phyloP scores from a whole-genome alignment of 2,888 invertebrate species.

The Encarsia formosa region DNA sequence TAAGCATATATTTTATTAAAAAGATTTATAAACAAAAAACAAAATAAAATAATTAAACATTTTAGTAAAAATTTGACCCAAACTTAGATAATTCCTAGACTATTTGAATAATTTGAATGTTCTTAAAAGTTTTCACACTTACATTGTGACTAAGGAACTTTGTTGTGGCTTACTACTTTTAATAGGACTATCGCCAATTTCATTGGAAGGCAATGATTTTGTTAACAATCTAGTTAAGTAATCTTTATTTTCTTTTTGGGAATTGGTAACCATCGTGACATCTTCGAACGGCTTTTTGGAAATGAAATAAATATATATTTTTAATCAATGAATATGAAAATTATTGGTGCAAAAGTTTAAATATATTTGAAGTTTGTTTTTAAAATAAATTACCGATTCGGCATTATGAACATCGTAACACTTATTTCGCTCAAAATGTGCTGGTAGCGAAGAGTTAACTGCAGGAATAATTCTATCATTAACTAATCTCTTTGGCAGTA shows the following conservation, averaged over 20 bases:
- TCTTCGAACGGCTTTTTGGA: conserved; percentile 8
- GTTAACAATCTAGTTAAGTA: conserved; percentile 11
- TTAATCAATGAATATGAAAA: background rate
- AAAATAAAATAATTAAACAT: background rate
- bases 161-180: conserved; percentile 45
- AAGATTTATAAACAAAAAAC: background rate
- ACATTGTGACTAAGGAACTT: conserved; percentile 58
- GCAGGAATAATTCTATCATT: background rate
- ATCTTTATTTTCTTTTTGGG: background rate
- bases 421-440: conserved; percentile 28
- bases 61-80: background rate
- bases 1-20: no score
- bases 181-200: background rate
- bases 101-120: background rate
- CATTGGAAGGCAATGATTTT: conserved; percentile 3
- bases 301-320: background rate
- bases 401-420: conserved; percentile 35
- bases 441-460: background rate
- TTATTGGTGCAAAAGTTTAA: background rate
- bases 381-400: conserved; percentile 33
- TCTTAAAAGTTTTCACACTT: conserved; percentile 42
- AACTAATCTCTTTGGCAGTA: conserved; percentile 2
- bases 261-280: background rate
- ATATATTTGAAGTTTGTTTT: background rate
- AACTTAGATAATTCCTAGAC: background rate